Evolutionary conservation across 2,797 vertebrate genomes (phyloP), one percentile per base, ranked within the genome.

Genomic region (Xyrichtys novacula): DNA sequence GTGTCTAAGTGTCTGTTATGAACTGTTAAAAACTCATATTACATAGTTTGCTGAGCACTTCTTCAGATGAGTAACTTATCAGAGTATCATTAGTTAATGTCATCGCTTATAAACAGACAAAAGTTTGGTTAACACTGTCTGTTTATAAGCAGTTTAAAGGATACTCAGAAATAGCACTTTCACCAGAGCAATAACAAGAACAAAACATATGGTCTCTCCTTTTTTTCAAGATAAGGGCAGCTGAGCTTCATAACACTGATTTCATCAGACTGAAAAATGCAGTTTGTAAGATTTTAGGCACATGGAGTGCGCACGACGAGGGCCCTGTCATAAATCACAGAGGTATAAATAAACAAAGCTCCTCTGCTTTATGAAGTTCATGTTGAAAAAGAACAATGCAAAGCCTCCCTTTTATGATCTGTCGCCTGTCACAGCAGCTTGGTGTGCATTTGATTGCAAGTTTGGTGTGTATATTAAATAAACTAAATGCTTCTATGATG

Each of bases 231-330:
- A 78, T n/a, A 66, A 76, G 65, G 55, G 19, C 38, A 74, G 29
- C 36, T 50, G n/a, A n/a, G n/a, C n/a, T n/a, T n/a, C n/a, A n/a
- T n/a, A n/a, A n/a, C n/a, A n/a, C n/a, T n/a, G 67, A 71, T 70
- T 71, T 34, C 78, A 54, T 63, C 61, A 71, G 34, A 60, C 28
- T 46, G 42, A 58, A 67, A 67, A 84, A 78, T 74, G 82, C 80
- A 88, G 84, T 84, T 88, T 85, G 79, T 84, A 82, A 88, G 88
- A 80, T 71, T 86, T 84, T 55, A 81, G 80, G 74, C 44, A 65
- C 71, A 54, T 34, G 29, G 57, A 28, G 38, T 48, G 50, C 46
- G 44, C 40, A 72, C 20, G 43, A 66, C n/a, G 16, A 32, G 40
- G 66, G 71, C 42, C 42, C 55, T 50, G 57, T 70, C 59, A 78